These are phyloP conservation scores for Columba guinea DNA, from an alignment of 2,797 vertebrate genomes.

Conservation along the genomic window DNA sequence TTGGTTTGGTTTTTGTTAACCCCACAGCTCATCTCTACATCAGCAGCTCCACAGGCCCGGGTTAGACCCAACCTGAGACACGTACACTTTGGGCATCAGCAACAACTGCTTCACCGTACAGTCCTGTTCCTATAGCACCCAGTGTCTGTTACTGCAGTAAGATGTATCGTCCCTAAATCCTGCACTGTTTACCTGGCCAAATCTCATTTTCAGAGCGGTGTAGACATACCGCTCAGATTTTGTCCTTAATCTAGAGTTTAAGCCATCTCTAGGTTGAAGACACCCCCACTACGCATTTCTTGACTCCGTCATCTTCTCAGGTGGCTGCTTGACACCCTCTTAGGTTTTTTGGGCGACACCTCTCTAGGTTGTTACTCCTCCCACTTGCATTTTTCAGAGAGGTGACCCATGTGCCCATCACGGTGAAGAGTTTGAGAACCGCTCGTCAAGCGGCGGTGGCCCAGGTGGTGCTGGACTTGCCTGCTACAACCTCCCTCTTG, in stretches of 20 bases:
- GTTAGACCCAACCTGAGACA: neutral
- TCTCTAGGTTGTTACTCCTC: neutral
- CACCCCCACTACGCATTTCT: neutral
- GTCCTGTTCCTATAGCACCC: neutral
- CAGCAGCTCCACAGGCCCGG: neutral
- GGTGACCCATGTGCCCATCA: neutral
- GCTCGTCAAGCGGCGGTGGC: accelerated
- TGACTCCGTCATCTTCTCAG: neutral
- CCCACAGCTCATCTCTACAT: neutral
- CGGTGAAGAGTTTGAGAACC: neutral
- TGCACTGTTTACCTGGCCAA: neutral
- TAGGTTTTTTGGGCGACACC: neutral
- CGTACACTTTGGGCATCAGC: neutral
- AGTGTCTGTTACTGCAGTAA: neutral
- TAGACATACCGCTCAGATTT: neutral
- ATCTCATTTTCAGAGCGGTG: neutral
- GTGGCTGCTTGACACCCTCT: neutral
- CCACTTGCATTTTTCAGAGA: neutral
- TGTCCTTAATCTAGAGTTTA: neutral
- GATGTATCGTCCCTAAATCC: neutral
- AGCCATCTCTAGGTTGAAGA: neutral
- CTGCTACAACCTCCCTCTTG: neutral
- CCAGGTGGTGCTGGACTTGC: too few species aligned
- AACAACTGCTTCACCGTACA: neutral
- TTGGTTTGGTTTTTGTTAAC: too few species aligned